phyloP scores from a whole-genome alignment of 2,113 vertebrate species.

The Zapornia atra region DNA sequence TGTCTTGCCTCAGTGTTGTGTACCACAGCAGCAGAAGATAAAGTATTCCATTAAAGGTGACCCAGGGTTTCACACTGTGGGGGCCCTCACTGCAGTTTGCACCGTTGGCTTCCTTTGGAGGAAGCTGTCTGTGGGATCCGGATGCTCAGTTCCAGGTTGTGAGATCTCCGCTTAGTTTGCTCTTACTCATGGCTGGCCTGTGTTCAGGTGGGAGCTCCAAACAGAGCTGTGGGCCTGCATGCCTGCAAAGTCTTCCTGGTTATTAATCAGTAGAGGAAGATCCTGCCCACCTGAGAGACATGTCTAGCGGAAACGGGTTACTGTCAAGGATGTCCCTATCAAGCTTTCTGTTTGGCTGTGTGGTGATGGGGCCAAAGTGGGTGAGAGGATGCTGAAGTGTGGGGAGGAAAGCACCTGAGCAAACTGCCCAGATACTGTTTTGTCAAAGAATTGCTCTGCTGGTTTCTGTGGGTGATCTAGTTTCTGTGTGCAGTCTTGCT shows the following conservation, averaged over 20 bases:
- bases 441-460: not conserved
- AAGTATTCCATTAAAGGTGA: not conserved
- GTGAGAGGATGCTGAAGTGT: not conserved
- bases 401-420: not conserved
- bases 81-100: fast-evolving
- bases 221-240: not conserved
- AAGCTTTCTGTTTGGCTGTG: fast-evolving
- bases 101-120: fast-evolving
- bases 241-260: not conserved
- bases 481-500: not conserved
- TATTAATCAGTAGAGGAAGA: not conserved
- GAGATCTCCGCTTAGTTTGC: not conserved
- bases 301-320: not conserved
- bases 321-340: not conserved
- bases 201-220: not conserved
- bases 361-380: not conserved
- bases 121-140: not conserved
- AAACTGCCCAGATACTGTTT: not conserved
- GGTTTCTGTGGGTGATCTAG: not conserved
- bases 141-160: not conserved
- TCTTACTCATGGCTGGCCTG: not conserved
- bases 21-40: not conserved
- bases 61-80: fast-evolving
- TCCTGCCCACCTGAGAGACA: not conserved
- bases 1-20: not conserved